Percentiles rank a stretch among this genome's conserved stretches.
These are phyloP conservation scores for Thymelicus lineola DNA, from an alignment of 2,888 invertebrate genomes.

Conservation along the genomic window DNA sequence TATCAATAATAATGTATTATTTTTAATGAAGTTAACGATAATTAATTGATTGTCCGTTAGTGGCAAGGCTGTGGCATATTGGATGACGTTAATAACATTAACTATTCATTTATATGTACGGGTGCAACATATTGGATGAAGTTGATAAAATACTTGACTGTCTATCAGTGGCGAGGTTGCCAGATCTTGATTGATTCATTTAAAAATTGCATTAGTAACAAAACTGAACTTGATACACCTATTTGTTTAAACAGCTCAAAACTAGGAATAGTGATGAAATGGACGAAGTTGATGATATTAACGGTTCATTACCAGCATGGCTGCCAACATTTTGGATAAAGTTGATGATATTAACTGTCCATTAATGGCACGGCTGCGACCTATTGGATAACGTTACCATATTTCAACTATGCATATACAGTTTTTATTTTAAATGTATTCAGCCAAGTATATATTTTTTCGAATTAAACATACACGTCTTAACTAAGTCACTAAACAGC, in stretches of 20 bases:
- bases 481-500: constrained; percentile 22
- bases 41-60: not conserved
- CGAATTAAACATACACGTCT: constrained; percentile 10
- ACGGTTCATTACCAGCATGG: not conserved
- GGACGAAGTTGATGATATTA: constrained; percentile 1
- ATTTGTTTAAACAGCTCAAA: too few relatives aligned
- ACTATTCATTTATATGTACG: not conserved
- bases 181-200: too few relatives aligned
- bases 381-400: constrained; percentile 13
- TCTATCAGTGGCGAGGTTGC: not conserved
- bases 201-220: too few relatives aligned
- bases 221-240: too few relatives aligned
- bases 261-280: not conserved
- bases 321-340: constrained; percentile 1
- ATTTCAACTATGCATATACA: not conserved
- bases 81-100: constrained; percentile 3
- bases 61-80: constrained; percentile 2
- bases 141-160: not conserved
- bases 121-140: not conserved
- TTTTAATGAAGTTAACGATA: not conserved
- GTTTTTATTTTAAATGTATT: not conserved
- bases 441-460: not conserved
- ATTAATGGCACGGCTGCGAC: constrained; percentile 14
- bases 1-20: too few relatives aligned
- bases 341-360: constrained; percentile 1